These are phyloP conservation scores for Nineta flava DNA, from an alignment of 2,888 invertebrate genomes.

Conservation along the genomic window DNA sequence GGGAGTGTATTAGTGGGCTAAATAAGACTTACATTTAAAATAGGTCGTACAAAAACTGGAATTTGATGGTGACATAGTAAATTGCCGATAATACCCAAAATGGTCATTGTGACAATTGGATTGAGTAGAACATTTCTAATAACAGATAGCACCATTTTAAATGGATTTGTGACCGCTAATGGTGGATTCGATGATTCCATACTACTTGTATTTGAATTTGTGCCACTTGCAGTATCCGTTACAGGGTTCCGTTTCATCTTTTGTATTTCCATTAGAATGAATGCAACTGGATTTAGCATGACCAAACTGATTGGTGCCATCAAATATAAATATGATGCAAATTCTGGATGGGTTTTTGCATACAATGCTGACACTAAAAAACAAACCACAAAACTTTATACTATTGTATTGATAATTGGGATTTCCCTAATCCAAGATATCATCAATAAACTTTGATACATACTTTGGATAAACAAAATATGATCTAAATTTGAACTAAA, in stretches of 20 bases:
- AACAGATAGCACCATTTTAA: constrained; percentile 24
- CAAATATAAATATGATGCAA: constrained; percentile 76
- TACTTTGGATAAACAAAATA: no score
- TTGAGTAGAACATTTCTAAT: constrained; percentile 64
- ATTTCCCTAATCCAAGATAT: no score
- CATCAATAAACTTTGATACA: no score
- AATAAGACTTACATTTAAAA: constrained; percentile 49
- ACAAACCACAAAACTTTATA: no score
- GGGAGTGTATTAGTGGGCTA: no score
- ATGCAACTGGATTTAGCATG: constrained; percentile 82
- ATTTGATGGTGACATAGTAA: constrained; percentile 61
- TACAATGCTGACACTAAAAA: constrained; percentile 71
- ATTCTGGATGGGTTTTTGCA: constrained; percentile 71
- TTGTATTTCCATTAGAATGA: constrained; percentile 69
- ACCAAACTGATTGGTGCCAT: constrained; percentile 89
- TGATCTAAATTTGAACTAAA: no score
- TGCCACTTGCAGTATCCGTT: constrained; percentile 1
- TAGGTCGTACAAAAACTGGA: constrained; percentile 56
- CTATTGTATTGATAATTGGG: no score
- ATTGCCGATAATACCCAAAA: constrained; percentile 78
- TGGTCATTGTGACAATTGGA: constrained; percentile 83
- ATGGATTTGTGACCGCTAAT: constrained; percentile 7
- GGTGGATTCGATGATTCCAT: neutral
- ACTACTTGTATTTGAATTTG: constrained; percentile 1
- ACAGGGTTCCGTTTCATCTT: constrained; percentile 3